phyloP scores from a whole-genome alignment of 2,888 invertebrate species.

The Tenthredo notha region DNA sequence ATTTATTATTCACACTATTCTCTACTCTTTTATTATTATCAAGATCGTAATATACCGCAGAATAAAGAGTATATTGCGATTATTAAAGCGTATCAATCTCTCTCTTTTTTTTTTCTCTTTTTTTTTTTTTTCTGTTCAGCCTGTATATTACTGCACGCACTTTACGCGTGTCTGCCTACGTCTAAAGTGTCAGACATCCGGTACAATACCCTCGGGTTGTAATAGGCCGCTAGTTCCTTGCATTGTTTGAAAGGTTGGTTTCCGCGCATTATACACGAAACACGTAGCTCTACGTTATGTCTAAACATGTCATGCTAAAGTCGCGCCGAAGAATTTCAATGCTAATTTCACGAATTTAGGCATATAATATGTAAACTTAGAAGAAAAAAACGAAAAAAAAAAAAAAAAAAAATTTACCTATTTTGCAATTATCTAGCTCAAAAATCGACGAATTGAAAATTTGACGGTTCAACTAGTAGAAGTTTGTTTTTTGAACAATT shows the following conservation, averaged over 20 bases:
- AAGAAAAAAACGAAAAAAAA: neutral
- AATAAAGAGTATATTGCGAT: neutral
- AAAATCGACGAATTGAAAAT: neutral
- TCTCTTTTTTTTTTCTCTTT: neutral
- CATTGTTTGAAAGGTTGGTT: slow-evolving; percentile 73
- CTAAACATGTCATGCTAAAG: slow-evolving; percentile 1
- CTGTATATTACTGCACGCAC: slow-evolving; percentile 54
- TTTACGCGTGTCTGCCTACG: slow-evolving; percentile 59
- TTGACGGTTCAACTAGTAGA: neutral
- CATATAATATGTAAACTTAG: too few species aligned
- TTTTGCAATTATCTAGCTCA: neutral
- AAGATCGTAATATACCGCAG: neutral
- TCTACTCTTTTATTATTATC: neutral
- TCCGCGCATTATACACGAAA: slow-evolving; percentile 50
- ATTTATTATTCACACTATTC: neutral
- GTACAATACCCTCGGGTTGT: slow-evolving; percentile 75
- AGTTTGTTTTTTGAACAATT: neutral
- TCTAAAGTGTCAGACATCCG: slow-evolving; percentile 73
- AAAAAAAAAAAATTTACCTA: neutral
- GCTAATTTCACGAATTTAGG: neutral
- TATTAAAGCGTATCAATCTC: slow-evolving; percentile 13
- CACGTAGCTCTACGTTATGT: slow-evolving; percentile 2
- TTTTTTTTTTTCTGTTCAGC: neutral
- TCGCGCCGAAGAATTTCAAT: slow-evolving; percentile 32
- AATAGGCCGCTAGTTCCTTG: slow-evolving; percentile 74